Evolutionary conservation across 2,113 vertebrate genomes (phyloP).

Genomic region (Lepus europaeus): DNA sequence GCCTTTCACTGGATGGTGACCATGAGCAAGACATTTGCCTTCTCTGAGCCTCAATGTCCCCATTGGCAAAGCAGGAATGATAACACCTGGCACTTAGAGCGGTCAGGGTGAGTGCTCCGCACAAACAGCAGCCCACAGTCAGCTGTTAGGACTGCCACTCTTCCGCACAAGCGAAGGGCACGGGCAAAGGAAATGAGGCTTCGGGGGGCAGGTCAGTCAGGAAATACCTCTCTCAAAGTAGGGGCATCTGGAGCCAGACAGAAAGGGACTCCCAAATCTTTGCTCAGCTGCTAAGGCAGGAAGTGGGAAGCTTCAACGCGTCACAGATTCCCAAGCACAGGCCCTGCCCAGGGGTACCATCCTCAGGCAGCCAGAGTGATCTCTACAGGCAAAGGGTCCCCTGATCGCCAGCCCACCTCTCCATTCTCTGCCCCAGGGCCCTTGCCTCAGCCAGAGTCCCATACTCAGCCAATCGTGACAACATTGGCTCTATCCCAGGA

Average conservation of each 20-base stretch:
- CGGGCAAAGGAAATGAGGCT: not conserved
- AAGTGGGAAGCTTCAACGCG: not conserved
- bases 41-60: not conserved
- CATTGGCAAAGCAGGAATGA: not conserved
- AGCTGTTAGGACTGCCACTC: not conserved
- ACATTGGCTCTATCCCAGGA: not conserved
- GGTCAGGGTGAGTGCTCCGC: accelerated
- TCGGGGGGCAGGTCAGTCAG: not conserved
- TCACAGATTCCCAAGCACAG: not conserved
- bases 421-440: not conserved
- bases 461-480: not conserved
- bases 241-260: not conserved
- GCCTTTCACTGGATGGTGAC: not conserved
- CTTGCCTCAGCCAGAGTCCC: not conserved
- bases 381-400: not conserved
- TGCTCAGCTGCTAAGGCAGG: accelerated
- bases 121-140: not conserved
- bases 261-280: not conserved
- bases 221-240: not conserved
- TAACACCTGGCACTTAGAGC: not conserved
- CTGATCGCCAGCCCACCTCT: not conserved
- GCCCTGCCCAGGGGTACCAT: too few relatives aligned
- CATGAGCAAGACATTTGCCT: not conserved
- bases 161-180: accelerated
- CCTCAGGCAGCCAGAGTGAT: not conserved